Evolutionary conservation across 2,888 invertebrate genomes (phyloP), one percentile per base, ranked within the genome.

Genomic region (Carabus problematicus): DNA sequence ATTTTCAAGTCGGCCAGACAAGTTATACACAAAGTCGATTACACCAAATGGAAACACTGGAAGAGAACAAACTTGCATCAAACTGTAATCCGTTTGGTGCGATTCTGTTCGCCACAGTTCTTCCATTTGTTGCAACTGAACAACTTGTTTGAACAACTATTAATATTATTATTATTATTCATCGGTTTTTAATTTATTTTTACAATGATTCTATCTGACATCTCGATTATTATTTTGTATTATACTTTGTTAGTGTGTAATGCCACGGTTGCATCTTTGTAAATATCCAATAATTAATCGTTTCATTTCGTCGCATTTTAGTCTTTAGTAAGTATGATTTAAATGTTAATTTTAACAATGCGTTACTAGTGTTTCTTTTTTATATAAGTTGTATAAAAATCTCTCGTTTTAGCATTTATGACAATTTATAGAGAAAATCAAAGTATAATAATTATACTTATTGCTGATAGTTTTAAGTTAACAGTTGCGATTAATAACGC

Each of bases 181-280:
- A 45, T 3, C n/a, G 11, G 11, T 45, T 45, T 45, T 45, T 45
- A 12, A 4, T 45, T 45, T 45, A 7, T 45, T 45, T 12, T 45
- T 45, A 45, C 14, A 45, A 14, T 12, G 45, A 18, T 52, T 52
- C 52, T 54, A 54, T 49, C 58, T 60, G 40, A 47, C 69, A 69
- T 69, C 69, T 69, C 69, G 69, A 69, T 69, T 69, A 69, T 63
- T 43, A 64, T 67, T 68, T 69, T 69, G 60, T 68, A 61, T 60
- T 62, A 69, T 62, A 62, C 29, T 39, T 61, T 69, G 52, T 54
- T 63, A 60, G 60, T 42, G 29, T 41, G 19, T 58, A 47, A 47
- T 49, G 16, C 70, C 74, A 75, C 72, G 76, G 77, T 78, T 78
- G 80, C 81, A 80, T 81, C 81, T 80, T 81, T 81, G 80, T 81